A percentile compares a stretch with the other conserved stretches of the same genome.
Evolutionary conservation across 2,797 vertebrate genomes (phyloP).

Genomic region (Tauraco hartlaubi): DNA sequence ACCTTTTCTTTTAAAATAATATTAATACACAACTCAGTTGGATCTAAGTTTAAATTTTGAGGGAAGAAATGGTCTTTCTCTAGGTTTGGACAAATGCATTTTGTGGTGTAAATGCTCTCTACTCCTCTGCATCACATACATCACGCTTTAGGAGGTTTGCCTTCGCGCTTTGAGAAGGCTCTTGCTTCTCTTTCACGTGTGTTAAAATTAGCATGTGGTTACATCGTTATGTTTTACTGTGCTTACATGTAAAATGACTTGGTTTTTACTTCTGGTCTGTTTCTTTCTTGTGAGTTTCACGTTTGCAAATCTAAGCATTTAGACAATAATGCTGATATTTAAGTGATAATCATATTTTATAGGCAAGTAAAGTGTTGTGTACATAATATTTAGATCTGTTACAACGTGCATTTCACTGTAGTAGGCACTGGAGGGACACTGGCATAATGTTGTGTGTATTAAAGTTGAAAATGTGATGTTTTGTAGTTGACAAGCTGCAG

Average conservation of each 20-base stretch:
- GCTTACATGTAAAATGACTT: not conserved
- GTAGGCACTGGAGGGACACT: not conserved
- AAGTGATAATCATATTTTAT: not conserved
- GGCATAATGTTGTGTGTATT: not conserved
- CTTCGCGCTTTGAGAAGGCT: not conserved
- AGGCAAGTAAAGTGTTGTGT: not conserved
- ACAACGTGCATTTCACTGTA: not conserved
- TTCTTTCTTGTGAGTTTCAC: not conserved
- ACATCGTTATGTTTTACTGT: fast-evolving
- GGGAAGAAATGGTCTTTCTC: not conserved
- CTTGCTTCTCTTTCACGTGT: not conserved
- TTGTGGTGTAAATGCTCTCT: not conserved
- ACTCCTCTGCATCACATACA: not conserved
- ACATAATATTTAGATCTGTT: not conserved
- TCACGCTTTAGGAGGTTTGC: not conserved
- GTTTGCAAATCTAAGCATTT: not conserved
- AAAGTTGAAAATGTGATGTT: not conserved
- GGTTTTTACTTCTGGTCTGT: not conserved
- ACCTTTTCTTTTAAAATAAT: not conserved
- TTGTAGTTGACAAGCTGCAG: slow-evolving; percentile 93
- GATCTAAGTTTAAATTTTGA: not conserved
- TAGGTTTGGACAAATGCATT: not conserved
- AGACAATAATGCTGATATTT: not conserved
- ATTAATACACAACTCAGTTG: not conserved
- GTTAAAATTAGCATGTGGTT: not conserved